Conservation (phyloP, 2,113 vertebrate species). For the Orientallactaga bullata region DNA sequence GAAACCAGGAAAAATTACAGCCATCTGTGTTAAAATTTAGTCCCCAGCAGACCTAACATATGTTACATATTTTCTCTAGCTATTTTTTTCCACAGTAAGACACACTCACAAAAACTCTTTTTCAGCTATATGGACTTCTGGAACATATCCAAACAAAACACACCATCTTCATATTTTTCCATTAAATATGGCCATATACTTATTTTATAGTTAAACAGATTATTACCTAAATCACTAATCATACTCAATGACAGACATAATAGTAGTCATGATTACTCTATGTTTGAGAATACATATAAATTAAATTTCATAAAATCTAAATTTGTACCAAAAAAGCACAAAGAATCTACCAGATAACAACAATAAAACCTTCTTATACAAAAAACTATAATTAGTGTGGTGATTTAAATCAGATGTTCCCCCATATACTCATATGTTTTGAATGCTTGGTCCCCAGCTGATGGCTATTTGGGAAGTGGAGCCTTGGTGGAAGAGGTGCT, state of each 20-base stretch:
- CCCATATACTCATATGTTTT: too few species aligned
- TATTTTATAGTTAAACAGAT: conserved; percentile 51
- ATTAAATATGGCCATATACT: conserved; percentile 39
- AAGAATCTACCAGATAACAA: not conserved
- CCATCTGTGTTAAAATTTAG: conserved; percentile 50
- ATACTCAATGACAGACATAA: conserved; percentile 59
- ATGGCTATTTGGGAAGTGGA: too few species aligned
- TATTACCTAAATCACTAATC: not conserved
- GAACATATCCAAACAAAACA: conserved; percentile 39
- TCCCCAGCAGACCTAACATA: conserved; percentile 29
- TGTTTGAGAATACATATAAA: conserved; percentile 44
- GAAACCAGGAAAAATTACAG: conserved; percentile 12
- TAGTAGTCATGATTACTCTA: conserved; percentile 26
- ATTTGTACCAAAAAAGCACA: conserved; percentile 40
- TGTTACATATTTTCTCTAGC: conserved; percentile 39
- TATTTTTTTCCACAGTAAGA: conserved; percentile 24
- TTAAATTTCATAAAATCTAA: conserved; percentile 55
- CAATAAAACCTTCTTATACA: conserved; percentile 31
- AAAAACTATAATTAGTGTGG: conserved; percentile 11
- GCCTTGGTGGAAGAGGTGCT: too few species aligned
- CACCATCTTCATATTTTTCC: conserved; percentile 54
- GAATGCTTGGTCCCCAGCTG: too few species aligned
- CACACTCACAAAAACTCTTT: conserved; percentile 46
- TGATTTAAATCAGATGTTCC: too few species aligned
- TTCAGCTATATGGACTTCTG: conserved; percentile 38